Conservation (phyloP, 2,888 invertebrate species). For the Melanotus villosus region DNA sequence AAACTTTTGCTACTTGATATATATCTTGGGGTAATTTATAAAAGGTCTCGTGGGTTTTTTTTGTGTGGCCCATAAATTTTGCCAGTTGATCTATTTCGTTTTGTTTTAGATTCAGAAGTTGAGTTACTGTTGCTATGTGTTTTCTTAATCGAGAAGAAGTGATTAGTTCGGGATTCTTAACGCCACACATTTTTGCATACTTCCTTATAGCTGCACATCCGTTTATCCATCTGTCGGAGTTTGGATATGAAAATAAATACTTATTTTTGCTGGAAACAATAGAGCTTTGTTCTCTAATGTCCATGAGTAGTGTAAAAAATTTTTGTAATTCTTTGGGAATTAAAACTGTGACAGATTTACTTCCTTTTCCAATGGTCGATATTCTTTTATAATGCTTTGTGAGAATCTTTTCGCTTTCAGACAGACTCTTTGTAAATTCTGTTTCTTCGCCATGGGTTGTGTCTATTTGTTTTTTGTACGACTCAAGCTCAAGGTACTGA, state of each 20-base stretch:
- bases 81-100: constrained; percentile 40
- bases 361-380: constrained; percentile 1
- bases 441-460: neutral
- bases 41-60: constrained; percentile 25
- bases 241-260: constrained; percentile 17
- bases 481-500: neutral
- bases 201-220: constrained; percentile 35
- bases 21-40: constrained; percentile 38
- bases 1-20: constrained; percentile 40
- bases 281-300: neutral
- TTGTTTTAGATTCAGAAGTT: constrained; percentile 32
- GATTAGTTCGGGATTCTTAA: constrained; percentile 28
- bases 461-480: neutral
- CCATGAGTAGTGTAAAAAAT: constrained; percentile 1
- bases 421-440: neutral
- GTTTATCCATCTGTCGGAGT: constrained; percentile 2
- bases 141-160: constrained; percentile 30
- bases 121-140: constrained; percentile 38
- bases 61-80: constrained; percentile 41
- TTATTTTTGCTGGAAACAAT: constrained; percentile 5
- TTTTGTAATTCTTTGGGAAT: constrained; percentile 12
- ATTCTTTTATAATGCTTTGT: constrained; percentile 29
- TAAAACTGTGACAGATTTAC: neutral
- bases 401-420: neutral
- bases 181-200: constrained; percentile 23